A percentile compares a stretch with the other conserved stretches of the same genome.
Conservation (phyloP, 2,888 invertebrate species). For the Leptothorax acervorum region DNA sequence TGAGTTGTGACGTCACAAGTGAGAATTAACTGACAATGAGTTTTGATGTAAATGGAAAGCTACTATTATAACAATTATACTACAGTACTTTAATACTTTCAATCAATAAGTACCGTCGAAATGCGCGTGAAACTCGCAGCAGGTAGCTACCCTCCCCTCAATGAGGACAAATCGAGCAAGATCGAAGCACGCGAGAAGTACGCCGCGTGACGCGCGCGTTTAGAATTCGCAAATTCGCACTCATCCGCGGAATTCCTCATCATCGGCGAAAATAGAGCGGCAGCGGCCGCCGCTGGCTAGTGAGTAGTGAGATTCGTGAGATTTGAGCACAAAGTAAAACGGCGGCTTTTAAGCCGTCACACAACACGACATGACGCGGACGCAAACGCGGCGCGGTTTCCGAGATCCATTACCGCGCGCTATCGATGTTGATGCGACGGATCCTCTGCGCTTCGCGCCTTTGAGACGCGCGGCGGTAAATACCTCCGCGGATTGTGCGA, state of each 20-base stretch:
- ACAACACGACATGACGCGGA: background rate
- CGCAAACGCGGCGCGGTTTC: background rate
- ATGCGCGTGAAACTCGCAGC: background rate
- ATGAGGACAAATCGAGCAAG: background rate
- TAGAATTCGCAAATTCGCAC: background rate
- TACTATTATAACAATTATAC: background rate
- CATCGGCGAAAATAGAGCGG: slow-evolving; percentile 62
- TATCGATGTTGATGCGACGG: slow-evolving; percentile 20
- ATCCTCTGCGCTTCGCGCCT: background rate
- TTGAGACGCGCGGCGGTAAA: slow-evolving; percentile 24
- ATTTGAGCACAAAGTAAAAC: slow-evolving; percentile 46
- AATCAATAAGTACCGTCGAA: background rate
- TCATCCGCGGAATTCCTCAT: slow-evolving; percentile 31
- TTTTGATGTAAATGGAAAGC: too few species aligned
- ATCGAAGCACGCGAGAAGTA: background rate
- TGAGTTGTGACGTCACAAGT: too few species aligned
- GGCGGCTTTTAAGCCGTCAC: slow-evolving; percentile 29
- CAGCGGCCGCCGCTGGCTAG: background rate
- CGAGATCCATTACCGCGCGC: slow-evolving; percentile 30
- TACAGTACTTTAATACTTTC: background rate
- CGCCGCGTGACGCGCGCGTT: slow-evolving; percentile 21
- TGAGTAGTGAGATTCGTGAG: slow-evolving; percentile 6
- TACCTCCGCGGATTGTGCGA: background rate
- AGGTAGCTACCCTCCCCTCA: background rate
- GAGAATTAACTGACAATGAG: too few species aligned